phyloP scores from a whole-genome alignment of 2,797 vertebrate species.

The Pelochelys cantorii region DNA sequence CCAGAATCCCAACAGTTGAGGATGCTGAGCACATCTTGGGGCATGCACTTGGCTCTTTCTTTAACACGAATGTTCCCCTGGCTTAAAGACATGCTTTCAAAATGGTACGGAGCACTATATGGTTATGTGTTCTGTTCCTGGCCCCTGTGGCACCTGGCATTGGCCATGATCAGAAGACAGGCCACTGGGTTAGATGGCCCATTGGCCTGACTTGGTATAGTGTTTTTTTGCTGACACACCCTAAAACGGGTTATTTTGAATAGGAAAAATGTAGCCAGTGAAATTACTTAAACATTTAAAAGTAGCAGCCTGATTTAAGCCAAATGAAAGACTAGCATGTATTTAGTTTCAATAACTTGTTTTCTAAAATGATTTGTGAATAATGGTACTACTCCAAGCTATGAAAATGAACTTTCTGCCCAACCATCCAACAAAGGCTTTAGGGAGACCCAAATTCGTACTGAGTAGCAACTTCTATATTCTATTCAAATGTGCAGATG shows the following conservation, averaged over 20 bases:
- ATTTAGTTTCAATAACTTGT: slow-evolving; percentile 70
- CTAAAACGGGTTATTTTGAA: slow-evolving; percentile 22
- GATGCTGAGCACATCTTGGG: accelerated
- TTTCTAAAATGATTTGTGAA: slow-evolving; percentile 71
- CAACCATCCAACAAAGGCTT: slow-evolving; percentile 58
- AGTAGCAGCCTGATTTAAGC: slow-evolving; percentile 44
- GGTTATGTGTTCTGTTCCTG: no score
- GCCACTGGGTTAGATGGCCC: no score
- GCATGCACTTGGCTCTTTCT: background rate
- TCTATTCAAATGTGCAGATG: slow-evolving; percentile 72
- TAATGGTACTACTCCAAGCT: slow-evolving; percentile 57
- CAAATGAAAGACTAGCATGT: slow-evolving; percentile 63
- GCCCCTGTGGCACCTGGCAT: no score
- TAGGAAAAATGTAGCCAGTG: slow-evolving; percentile 6
- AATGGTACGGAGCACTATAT: background rate
- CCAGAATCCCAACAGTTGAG: background rate
- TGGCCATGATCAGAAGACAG: no score
- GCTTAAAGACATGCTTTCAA: slow-evolving; percentile 15
- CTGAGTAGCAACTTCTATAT: slow-evolving; percentile 72
- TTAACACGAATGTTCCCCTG: background rate
- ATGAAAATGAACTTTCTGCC: slow-evolving; percentile 73
- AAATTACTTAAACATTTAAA: slow-evolving; percentile 62
- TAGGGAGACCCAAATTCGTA: slow-evolving; percentile 56
- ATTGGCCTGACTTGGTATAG: no score
- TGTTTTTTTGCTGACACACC: slow-evolving; percentile 13